A percentile compares a stretch with the other conserved stretches of the same genome.
Evolutionary conservation across 2,113 vertebrate genomes (phyloP).

Genomic region (Xiphophorus couchianus): DNA sequence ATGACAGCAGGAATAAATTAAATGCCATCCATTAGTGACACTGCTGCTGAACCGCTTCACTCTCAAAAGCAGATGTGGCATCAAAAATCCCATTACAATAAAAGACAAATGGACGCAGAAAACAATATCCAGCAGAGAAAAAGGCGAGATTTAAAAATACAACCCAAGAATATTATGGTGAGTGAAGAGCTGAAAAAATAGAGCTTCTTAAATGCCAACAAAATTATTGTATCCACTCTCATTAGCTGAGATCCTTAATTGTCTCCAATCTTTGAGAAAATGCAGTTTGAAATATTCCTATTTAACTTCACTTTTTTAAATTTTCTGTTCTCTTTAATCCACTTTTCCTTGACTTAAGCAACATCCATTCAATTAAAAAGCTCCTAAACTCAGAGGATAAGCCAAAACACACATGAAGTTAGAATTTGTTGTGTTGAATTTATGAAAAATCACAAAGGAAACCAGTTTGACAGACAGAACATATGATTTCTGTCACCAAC

Average conservation of each 20-base stretch:
- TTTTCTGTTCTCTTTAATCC: neutral
- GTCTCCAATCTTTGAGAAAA: neutral
- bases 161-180: neutral
- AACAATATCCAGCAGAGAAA: conserved; percentile 5
- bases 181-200: neutral
- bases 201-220: neutral
- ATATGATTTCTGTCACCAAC: no score
- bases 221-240: neutral
- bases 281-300: neutral
- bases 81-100: conserved; percentile 21
- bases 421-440: no score
- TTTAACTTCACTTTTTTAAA: no score
- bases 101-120: neutral
- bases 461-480: no score
- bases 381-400: neutral
- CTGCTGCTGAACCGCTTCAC: conserved; percentile 19
- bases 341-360: neutral
- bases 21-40: conserved; percentile 57
- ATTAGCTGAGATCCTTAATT: neutral
- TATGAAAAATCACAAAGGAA: no score
- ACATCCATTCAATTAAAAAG: neutral
- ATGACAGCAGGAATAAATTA: conserved; percentile 8
- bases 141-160: neutral
- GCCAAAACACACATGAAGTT: no score
- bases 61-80: neutral